Percentiles rank a stretch among this genome's conserved stretches.
phyloP scores from a whole-genome alignment of 2,797 vertebrate genomes.

The Columba guinea region DNA sequence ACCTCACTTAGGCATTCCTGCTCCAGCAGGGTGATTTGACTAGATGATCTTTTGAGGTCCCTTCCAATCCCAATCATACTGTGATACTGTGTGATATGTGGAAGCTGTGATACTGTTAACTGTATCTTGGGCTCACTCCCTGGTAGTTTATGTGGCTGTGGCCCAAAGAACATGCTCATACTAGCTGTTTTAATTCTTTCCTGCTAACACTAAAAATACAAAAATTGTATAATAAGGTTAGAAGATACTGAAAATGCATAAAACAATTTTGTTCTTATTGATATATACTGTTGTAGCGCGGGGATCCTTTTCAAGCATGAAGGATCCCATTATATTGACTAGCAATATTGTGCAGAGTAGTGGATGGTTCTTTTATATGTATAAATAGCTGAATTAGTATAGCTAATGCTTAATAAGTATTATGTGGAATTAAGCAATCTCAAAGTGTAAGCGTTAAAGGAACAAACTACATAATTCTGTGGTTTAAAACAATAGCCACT shows the following conservation, averaged over 20 bases:
- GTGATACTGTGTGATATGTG: neutral
- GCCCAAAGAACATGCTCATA: neutral
- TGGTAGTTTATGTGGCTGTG: neutral
- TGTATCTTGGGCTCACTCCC: neutral
- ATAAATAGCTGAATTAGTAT: neutral
- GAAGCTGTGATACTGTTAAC: neutral
- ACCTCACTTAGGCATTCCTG: no score
- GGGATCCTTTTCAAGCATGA: neutral
- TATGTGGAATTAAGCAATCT: neutral
- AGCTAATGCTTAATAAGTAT: slow-evolving; percentile 3
- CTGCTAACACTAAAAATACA: neutral
- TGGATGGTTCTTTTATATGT: neutral
- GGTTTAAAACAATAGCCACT: neutral
- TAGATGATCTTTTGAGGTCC: no score
- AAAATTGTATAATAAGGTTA: neutral
- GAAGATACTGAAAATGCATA: neutral
- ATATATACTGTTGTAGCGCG: neutral
- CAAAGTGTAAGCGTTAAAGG: neutral
- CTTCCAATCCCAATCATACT: no score
- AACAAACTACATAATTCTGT: neutral
- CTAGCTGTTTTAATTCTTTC: neutral
- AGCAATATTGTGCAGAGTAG: neutral
- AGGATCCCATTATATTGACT: neutral
- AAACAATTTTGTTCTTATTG: neutral
- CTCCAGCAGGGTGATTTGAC: no score